Evolutionary conservation across 1,140 invertebrate genomes (phyloP).

Genomic region (Pogonomyrmex californicus): DNA sequence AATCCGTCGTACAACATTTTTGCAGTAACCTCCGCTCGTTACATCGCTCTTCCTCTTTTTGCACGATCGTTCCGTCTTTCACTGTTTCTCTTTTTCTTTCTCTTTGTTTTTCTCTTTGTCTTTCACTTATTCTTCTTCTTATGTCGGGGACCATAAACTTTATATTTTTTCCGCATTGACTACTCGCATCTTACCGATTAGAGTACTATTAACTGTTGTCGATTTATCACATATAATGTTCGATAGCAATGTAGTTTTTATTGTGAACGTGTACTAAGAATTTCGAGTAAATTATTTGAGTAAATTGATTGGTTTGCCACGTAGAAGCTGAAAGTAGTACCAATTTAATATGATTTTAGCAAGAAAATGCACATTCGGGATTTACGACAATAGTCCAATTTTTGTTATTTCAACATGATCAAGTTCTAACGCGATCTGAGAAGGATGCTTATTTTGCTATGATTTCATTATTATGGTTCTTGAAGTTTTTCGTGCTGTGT

Average conservation of each 20-base stretch:
- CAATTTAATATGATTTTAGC: slow-evolving; percentile 17
- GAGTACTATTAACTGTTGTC: neutral
- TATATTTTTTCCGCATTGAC: slow-evolving; percentile 32
- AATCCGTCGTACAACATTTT: slow-evolving; percentile 32
- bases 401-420: neutral
- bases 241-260: slow-evolving; percentile 3
- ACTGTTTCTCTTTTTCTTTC: neutral
- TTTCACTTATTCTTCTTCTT: neutral
- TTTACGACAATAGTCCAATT: neutral
- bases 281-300: slow-evolving; percentile 2
- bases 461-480: neutral
- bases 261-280: slow-evolving; percentile 1
- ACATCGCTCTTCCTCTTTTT: slow-evolving; percentile 11
- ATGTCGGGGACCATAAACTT: slow-evolving; percentile 55
- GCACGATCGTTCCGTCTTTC: slow-evolving; percentile 16
- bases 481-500: neutral
- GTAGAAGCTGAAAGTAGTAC: slow-evolving; percentile 1
- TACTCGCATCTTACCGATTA: slow-evolving; percentile 31
- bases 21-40: slow-evolving; percentile 8
- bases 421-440: neutral
- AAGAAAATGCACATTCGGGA: neutral
- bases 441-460: slow-evolving; percentile 6
- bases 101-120: neutral
- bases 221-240: slow-evolving; percentile 30
- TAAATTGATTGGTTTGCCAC: slow-evolving; percentile 24